A percentile compares a stretch with the other conserved stretches of the same genome.
Evolutionary conservation across 2,888 invertebrate genomes (phyloP).

Genomic region (Leptinotarsa peninsularis): DNA sequence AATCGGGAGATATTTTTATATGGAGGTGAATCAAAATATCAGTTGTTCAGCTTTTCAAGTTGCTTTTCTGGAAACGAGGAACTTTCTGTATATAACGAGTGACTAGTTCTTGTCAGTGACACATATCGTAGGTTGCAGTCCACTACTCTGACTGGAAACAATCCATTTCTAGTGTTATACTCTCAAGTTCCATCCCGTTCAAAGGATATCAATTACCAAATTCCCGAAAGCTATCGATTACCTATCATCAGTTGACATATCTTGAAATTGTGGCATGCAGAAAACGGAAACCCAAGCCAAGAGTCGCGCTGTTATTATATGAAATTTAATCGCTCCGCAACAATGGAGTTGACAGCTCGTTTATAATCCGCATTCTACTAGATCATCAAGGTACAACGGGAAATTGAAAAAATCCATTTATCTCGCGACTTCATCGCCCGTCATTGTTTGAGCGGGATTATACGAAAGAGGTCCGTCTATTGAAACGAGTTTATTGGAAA

Average conservation of each 20-base stretch:
- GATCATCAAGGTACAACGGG: not conserved
- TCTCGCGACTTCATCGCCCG: not conserved
- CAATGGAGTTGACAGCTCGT: conserved; percentile 4
- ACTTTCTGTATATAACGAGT: too few relatives aligned
- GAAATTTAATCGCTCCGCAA: conserved; percentile 1
- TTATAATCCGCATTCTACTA: not conserved
- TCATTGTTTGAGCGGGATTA: not conserved
- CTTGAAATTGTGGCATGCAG: not conserved
- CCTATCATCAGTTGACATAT: not conserved
- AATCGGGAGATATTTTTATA: too few relatives aligned
- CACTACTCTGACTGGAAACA: too few relatives aligned
- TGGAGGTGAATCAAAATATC: too few relatives aligned
- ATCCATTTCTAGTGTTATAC: too few relatives aligned
- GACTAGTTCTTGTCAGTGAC: too few relatives aligned
- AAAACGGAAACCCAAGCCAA: not conserved
- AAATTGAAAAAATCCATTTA: conserved; percentile 14
- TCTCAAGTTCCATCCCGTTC: not conserved
- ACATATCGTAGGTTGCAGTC: too few relatives aligned
- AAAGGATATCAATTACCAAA: not conserved
- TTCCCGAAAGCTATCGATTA: conserved; percentile 3
- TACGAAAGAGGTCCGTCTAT: not conserved
- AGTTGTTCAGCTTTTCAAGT: too few relatives aligned
- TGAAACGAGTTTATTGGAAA: not conserved
- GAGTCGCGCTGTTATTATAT: not conserved
- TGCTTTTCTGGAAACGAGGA: too few relatives aligned